A percentile compares a stretch with the other conserved stretches of the same genome.
Evolutionary conservation across 2,888 invertebrate species (phyloP).

Genomic region (Lasioglossum morio): DNA sequence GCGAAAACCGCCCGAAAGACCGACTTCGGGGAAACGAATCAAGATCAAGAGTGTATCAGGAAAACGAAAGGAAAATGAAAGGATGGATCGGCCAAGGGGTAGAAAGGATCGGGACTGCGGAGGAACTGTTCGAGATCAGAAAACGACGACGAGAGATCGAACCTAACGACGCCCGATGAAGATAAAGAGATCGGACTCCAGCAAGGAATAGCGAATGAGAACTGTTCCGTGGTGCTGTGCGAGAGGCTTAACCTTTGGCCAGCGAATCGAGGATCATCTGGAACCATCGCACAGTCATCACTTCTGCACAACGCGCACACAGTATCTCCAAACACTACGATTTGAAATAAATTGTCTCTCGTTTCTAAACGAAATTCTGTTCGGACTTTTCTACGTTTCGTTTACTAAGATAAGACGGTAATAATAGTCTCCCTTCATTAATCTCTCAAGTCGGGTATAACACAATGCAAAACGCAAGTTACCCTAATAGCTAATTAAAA

Average conservation of each 20-base stretch:
- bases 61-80: constrained; percentile 41
- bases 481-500: too few relatives aligned
- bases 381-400: not conserved
- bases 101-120: constrained; percentile 19
- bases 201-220: constrained; percentile 15
- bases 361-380: not conserved
- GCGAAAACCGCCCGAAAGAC: constrained; percentile 46
- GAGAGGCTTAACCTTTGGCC: not conserved
- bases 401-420: too few relatives aligned
- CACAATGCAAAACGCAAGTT: too few relatives aligned
- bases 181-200: constrained; percentile 16
- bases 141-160: constrained; percentile 24
- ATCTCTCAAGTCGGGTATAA: too few relatives aligned
- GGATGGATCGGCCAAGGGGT: constrained; percentile 6
- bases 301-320: not conserved
- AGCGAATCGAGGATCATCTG: not conserved
- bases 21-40: constrained; percentile 42
- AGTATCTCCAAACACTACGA: not conserved
- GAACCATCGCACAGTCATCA: not conserved
- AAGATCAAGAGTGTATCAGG: constrained; percentile 21
- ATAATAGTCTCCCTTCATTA: too few relatives aligned
- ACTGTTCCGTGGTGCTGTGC: not conserved
- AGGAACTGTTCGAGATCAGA: constrained; percentile 33
- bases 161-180: constrained; percentile 22
- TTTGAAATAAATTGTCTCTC: not conserved